phyloP scores from a whole-genome alignment of 2,113 vertebrate genomes.

The Desmodus rotundus region DNA sequence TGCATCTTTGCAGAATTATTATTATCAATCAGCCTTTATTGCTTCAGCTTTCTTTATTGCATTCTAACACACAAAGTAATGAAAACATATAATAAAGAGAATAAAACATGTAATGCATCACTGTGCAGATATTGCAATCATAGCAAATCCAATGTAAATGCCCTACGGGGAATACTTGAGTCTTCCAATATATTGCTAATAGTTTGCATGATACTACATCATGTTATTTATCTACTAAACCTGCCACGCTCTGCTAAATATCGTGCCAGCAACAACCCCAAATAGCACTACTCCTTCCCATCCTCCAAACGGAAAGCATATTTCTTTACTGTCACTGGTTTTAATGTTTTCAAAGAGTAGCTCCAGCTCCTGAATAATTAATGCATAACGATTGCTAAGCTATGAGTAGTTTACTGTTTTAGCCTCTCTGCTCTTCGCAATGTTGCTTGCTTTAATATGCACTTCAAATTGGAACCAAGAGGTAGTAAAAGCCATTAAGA shows the following conservation, averaged over 20 bases:
- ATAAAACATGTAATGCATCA: slow-evolving; percentile 75
- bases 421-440: slow-evolving; percentile 67
- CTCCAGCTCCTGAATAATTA: slow-evolving; percentile 64
- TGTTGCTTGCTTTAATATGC: slow-evolving; percentile 66
- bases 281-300: slow-evolving; percentile 14
- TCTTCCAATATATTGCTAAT: slow-evolving; percentile 69
- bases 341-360: slow-evolving; percentile 63
- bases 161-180: slow-evolving; percentile 72
- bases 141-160: slow-evolving; percentile 76
- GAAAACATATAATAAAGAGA: slow-evolving; percentile 78
- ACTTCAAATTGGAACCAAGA: slow-evolving; percentile 72
- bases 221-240: slow-evolving; percentile 74
- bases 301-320: neutral
- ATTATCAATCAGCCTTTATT: slow-evolving; percentile 76
- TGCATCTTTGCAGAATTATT: slow-evolving; percentile 73
- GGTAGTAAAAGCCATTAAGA: slow-evolving; percentile 77
- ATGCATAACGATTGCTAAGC: slow-evolving; percentile 62
- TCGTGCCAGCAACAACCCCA: slow-evolving; percentile 52
- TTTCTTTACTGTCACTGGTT: slow-evolving; percentile 59
- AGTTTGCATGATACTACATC: slow-evolving; percentile 69
- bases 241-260: slow-evolving; percentile 70
- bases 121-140: slow-evolving; percentile 77
- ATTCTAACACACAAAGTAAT: slow-evolving; percentile 75
- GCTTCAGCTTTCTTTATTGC: slow-evolving; percentile 75
- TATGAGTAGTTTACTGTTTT: slow-evolving; percentile 55